Evolutionary conservation across 2,888 invertebrate species (phyloP).

Genomic region (Teleogryllus oceanicus): DNA sequence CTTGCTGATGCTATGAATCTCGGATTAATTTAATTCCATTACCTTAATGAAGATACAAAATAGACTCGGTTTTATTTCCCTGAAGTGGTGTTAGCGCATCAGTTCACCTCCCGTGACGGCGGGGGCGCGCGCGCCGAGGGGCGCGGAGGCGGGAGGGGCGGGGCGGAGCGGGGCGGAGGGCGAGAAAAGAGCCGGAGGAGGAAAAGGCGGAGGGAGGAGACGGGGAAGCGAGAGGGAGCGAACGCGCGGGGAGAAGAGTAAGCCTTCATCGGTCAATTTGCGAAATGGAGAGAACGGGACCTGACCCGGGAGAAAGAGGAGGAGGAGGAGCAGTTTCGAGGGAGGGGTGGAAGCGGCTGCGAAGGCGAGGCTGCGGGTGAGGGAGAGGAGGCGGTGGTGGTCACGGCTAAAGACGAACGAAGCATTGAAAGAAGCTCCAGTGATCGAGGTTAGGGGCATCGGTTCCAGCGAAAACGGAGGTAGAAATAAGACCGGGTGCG

Average conservation of each 20-base stretch:
- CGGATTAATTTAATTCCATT: constrained; percentile 57
- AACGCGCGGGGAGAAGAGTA: neutral
- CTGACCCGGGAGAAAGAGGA: neutral
- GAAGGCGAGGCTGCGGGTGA: neutral
- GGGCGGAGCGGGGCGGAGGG: neutral
- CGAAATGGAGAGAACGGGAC: constrained; percentile 28
- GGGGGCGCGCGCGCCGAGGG: neutral
- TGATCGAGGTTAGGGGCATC: too few species aligned
- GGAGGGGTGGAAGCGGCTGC: neutral
- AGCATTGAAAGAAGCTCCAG: too few species aligned
- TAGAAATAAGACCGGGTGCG: neutral
- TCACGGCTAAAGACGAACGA: neutral
- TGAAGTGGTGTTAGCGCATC: constrained; percentile 32
- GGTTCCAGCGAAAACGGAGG: neutral
- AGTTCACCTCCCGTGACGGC: constrained; percentile 11
- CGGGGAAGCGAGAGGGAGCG: neutral
- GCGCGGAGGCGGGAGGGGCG: neutral
- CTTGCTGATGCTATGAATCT: constrained; percentile 32
- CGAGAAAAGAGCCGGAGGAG: neutral
- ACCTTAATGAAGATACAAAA: constrained; percentile 56
- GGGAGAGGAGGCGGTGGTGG: neutral
- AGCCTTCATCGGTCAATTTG: constrained; percentile 34
- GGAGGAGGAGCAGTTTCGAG: too few species aligned
- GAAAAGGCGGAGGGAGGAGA: neutral
- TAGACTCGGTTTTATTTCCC: constrained; percentile 42